Conservation (phyloP, 2,113 vertebrate species). For the Saguinus imperator region DNA sequence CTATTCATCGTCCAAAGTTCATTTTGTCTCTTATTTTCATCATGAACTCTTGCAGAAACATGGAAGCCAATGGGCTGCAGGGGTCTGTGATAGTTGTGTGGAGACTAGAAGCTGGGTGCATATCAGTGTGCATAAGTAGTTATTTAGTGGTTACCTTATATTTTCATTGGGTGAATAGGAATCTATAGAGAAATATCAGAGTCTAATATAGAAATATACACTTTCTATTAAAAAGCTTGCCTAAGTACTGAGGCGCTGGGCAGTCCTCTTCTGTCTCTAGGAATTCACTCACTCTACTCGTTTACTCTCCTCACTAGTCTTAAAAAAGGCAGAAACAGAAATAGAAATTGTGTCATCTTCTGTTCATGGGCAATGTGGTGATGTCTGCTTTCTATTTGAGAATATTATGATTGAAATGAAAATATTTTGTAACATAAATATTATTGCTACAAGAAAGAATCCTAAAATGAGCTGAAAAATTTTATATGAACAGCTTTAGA, state of each 20-base stretch:
- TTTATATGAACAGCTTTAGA: background rate
- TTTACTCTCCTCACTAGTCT: background rate
- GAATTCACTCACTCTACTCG: background rate
- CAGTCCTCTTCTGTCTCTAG: background rate
- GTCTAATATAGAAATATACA: background rate
- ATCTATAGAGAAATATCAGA: background rate
- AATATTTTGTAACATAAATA: conserved; percentile 28
- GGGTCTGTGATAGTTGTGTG: background rate
- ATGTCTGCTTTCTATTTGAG: background rate
- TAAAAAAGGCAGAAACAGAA: background rate
- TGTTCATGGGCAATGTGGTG: background rate
- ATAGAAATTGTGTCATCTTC: background rate
- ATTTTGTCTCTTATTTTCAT: background rate
- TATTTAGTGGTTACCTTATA: background rate
- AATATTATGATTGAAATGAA: conserved; percentile 24
- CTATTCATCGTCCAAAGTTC: background rate
- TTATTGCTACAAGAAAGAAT: background rate
- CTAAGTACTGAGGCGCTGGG: background rate
- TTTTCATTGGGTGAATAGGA: background rate
- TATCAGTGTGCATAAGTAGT: background rate
- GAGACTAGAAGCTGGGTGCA: background rate
- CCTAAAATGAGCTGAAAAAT: background rate
- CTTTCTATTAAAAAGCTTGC: background rate
- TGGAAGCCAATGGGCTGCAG: background rate
- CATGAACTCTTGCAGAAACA: background rate